Evolutionary conservation across 2,113 vertebrate genomes (phyloP), one percentile per base, ranked within the genome.

Genomic region (Spilogale gracilis): DNA sequence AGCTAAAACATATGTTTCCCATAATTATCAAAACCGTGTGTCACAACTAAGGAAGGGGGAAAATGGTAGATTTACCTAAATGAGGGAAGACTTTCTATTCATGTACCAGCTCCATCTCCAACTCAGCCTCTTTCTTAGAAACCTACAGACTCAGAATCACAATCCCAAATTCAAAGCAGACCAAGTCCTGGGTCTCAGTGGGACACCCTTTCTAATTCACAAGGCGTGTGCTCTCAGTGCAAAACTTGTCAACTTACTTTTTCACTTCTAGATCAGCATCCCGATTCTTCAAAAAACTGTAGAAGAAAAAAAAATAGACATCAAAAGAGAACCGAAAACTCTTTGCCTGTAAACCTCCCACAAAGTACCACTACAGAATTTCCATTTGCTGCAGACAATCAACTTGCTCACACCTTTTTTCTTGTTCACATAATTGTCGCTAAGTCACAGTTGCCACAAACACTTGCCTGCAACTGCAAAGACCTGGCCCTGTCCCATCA

Each of bases 381-480:
- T 98, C 98, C 98, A 97, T 63, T 20, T 95, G 18, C 74, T 80
- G 0, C 5, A 73, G 45, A 82, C 92, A 74, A 58, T 73, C 89
- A 30, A 94, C 95, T 88, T 95, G 56, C 94, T 90, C 88, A 96
- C 81, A 95, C 79, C 7, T 52, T 96, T 86, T 96, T 98, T 96
- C 80, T 95, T 1, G 0, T 95, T 96, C 17, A 0, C 82, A 97
- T 89, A 96, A 94, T 96, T 92, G 84, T 96, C 88, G 79, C 61
- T 90, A 97, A 98, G 98, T 97, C 97, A 97, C 95, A 97, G 85
- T 63, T 93, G 95, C 95, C 95, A 98, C 91, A 92, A 98, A 96
- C 71, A 93, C 96, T 80, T 97, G 92, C 58, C 69, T 76, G 54
- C 56, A 94, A 92, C 27, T 94, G 67, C 71, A 95, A 95, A 92